phyloP scores from a whole-genome alignment of 1,140 invertebrate genomes.

The Ostrea denselamellosa region DNA sequence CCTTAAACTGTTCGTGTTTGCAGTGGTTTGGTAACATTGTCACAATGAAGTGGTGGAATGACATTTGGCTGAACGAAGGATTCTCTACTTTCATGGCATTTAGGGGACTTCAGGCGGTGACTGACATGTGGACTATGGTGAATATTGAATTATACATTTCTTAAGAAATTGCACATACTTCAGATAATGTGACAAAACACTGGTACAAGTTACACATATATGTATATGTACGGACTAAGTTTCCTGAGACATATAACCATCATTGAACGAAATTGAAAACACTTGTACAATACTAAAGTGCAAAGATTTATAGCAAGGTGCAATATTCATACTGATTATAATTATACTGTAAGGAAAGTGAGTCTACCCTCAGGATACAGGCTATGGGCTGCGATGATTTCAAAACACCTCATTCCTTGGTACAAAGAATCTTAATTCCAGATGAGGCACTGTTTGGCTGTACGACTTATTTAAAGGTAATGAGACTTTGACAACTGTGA shows the following conservation, averaged over 20 bases:
- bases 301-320: no score
- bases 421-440: not conserved
- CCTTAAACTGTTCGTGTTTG: slow-evolving; percentile 40
- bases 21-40: slow-evolving; percentile 94
- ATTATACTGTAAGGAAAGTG: not conserved
- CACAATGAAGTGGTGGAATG: slow-evolving; percentile 92
- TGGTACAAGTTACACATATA: not conserved
- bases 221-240: not conserved
- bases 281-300: no score
- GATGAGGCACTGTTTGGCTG: not conserved
- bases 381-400: not conserved
- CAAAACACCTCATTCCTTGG: not conserved
- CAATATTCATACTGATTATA: no score
- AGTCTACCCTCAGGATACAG: not conserved
- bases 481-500: not conserved
- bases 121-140: slow-evolving; percentile 88
- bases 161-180: not conserved
- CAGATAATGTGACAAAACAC: not conserved
- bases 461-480: not conserved
- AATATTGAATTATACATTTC: not conserved
- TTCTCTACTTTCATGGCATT: slow-evolving; percentile 91
- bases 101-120: slow-evolving; percentile 82
- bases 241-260: not conserved
- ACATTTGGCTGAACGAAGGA: slow-evolving; percentile 93
- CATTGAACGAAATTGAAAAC: not conserved